Evolutionary conservation across 2,888 invertebrate species (phyloP), one percentile per base, ranked within the genome.

Genomic region (Dioctria linearis): DNA sequence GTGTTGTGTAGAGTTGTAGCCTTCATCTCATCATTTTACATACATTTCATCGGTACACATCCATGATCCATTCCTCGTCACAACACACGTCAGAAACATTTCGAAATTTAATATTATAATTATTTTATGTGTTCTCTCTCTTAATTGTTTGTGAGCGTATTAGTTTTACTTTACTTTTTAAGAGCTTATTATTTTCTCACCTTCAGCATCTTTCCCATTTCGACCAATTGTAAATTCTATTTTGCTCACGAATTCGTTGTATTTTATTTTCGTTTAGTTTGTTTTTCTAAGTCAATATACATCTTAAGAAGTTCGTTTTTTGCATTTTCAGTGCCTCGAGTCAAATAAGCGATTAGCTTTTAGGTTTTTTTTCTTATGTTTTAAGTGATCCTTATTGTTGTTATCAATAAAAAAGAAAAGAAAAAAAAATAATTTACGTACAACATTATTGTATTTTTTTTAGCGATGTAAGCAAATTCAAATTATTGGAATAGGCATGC

Each of bases 371-470:
- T 57, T 73, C n/a, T 73, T 54, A 51, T 71, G 42, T 73, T 39
- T 11, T 73, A 57, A 57, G 73, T 8, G 40, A 37, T 73, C 42
- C 73, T 57, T 73, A 57, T 73, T 73, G 59, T 73, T 73, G 59
- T 73, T 73, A 73, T 73, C 73, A 73, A 73, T 73, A 73, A 73
- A 73, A 73, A n/a, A n/a, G n/a, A n/a, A n/a, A n/a, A n/a, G n/a
- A n/a, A n/a, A n/a, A 25, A 25, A 25, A 25, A 25, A 25, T 2
- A 25, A 25, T 25, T 25, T 25, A 25, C 25, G 25, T 25, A 25
- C 25, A 25, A 25, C 25, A 2, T 25, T 25, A n/a, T 25, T 25
- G 25, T 25, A 25, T 25, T 25, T 25, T n/a, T 25, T 25, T 25
- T 25, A 25, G 25, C 25, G 25, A 25, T 25, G 2, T 25, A 25